These are phyloP conservation scores for Orthosia gothica DNA, from an alignment of 2,888 invertebrate genomes.

Conservation along the genomic window DNA sequence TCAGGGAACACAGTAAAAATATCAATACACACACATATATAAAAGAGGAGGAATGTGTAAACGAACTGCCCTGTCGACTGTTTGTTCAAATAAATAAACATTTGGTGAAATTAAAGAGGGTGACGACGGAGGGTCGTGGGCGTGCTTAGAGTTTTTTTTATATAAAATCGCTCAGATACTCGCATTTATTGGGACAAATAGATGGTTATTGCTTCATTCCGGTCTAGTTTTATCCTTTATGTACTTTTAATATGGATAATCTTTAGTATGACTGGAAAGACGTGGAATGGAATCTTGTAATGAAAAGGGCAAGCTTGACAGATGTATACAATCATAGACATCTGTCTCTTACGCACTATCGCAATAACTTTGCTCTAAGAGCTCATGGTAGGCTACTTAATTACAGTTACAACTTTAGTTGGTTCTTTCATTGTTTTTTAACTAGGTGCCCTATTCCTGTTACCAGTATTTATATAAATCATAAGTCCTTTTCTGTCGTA, in stretches of 20 bases:
- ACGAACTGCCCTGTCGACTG: slow-evolving; percentile 81
- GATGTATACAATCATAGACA: no score
- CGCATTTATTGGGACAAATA: slow-evolving; percentile 72
- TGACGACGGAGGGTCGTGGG: slow-evolving; percentile 70
- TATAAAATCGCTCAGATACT: slow-evolving; percentile 66
- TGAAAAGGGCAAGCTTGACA: neutral
- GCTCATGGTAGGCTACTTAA: no score
- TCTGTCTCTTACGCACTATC: no score
- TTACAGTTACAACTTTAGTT: neutral
- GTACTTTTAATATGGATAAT: slow-evolving; percentile 30
- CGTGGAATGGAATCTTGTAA: neutral
- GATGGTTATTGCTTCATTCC: slow-evolving; percentile 73
- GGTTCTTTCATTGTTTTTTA: neutral
- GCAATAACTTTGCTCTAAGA: no score
- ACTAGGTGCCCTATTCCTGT: neutral
- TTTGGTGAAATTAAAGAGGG: slow-evolving; percentile 86
- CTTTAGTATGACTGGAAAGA: neutral
- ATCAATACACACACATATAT: slow-evolving; percentile 64
- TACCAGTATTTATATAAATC: neutral
- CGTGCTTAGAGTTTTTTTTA: slow-evolving; percentile 73
- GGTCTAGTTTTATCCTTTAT: slow-evolving; percentile 52
- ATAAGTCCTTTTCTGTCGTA: neutral
- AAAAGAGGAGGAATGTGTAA: slow-evolving; percentile 82
- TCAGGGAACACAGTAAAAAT: slow-evolving; percentile 32
- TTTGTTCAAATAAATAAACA: slow-evolving; percentile 87